phyloP scores from a whole-genome alignment of 2,888 invertebrate species.

The Pedicia rivosa region DNA sequence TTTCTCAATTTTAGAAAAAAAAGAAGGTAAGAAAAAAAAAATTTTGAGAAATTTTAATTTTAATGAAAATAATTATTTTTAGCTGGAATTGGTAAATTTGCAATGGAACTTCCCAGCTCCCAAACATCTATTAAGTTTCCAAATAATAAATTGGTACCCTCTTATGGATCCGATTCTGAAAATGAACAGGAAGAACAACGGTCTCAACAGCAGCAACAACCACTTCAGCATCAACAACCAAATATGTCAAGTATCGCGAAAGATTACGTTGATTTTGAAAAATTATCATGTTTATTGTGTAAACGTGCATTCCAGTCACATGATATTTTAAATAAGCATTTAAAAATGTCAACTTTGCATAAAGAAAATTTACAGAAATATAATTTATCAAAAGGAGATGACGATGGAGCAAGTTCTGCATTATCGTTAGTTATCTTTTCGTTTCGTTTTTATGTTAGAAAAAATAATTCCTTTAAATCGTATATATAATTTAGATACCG shows the following conservation, averaged over 20 bases:
- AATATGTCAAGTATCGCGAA: slow-evolving; percentile 32
- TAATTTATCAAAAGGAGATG: slow-evolving; percentile 16
- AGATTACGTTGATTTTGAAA: slow-evolving; percentile 73
- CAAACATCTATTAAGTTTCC: slow-evolving; percentile 4
- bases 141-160: slow-evolving; percentile 46
- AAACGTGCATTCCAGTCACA: slow-evolving; percentile 85
- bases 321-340: slow-evolving; percentile 80
- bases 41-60: too few species aligned
- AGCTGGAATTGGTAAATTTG: slow-evolving; percentile 19
- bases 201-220: slow-evolving; percentile 32
- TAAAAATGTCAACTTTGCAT: slow-evolving; percentile 85
- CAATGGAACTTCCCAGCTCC: slow-evolving; percentile 20
- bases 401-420: background rate
- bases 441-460: background rate
- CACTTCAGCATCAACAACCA: too few species aligned
- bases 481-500: slow-evolving; percentile 41
- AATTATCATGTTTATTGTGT: slow-evolving; percentile 85
- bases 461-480: background rate
- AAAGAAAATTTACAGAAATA: slow-evolving; percentile 60
- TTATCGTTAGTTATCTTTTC: background rate
- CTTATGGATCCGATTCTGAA: slow-evolving; percentile 58
- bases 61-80: too few species aligned
- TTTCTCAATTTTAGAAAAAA: slow-evolving; percentile 78
- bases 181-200: slow-evolving; percentile 16
- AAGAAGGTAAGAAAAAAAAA: slow-evolving; percentile 28